These are phyloP conservation scores for Scomberomorus guttatus DNA, from an alignment of 2,797 vertebrate genomes.

Conservation along the genomic window DNA sequence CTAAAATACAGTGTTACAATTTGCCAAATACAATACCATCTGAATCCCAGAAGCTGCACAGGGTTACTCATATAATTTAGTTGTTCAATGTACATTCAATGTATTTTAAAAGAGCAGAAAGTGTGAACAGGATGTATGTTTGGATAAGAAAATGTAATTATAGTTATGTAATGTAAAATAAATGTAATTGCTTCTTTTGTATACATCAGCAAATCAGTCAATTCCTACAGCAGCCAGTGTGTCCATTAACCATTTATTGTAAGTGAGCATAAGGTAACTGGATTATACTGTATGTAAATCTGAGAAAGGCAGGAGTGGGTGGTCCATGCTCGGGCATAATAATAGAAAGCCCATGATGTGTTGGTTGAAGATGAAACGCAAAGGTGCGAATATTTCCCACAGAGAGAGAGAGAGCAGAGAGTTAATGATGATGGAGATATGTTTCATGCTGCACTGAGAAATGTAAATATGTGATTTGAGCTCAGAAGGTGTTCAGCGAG, in stretches of 20 bases:
- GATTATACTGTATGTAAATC: constrained; percentile 32
- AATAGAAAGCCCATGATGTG: constrained; percentile 34
- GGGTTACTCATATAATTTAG: not conserved
- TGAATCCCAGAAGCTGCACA: not conserved
- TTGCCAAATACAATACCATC: constrained; percentile 3
- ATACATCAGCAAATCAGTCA: not conserved
- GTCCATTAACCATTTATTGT: constrained; percentile 27
- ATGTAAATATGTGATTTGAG: constrained; percentile 19
- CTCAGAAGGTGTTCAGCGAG: constrained; percentile 15
- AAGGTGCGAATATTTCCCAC: constrained; percentile 20
- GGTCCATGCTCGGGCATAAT: constrained; percentile 32
- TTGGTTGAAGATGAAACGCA: constrained; percentile 12
- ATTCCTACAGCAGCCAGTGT: constrained; percentile 8
- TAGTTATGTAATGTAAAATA: constrained; percentile 2
- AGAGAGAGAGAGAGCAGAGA: not conserved
- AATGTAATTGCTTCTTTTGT: constrained; percentile 28
- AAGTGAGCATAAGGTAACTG: constrained; percentile 32
- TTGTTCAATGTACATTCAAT: not conserved
- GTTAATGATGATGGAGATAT: constrained; percentile 45
- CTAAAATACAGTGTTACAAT: not conserved
- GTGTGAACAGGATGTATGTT: not conserved
- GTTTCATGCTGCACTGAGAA: constrained; percentile 24
- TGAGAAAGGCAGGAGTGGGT: constrained; percentile 19
- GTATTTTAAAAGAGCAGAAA: not conserved
- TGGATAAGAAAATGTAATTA: constrained; percentile 15